Evolutionary conservation across 2,888 invertebrate species (phyloP), one percentile per base, ranked within the genome.

Genomic region (Holacanthella duospinosa): DNA sequence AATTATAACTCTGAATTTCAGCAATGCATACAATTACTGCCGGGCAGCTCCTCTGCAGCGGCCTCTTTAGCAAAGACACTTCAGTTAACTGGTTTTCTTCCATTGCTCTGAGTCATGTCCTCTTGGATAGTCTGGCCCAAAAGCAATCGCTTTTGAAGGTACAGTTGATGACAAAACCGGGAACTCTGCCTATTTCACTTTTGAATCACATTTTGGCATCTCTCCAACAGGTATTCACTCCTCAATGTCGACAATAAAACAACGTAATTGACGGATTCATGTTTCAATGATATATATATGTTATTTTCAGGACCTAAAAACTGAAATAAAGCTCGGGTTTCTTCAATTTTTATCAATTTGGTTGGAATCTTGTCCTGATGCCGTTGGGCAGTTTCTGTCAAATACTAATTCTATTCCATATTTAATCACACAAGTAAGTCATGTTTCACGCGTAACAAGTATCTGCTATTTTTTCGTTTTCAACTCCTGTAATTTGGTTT

Each of bases 51-150:
- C 80, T 97, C 16, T 96, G 95, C 76, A 89, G 91, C 1, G 96
- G 96, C 0, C 79, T 96, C 28, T 94, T 95, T 77, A 91, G 90
- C 59, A 80, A 83, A 0, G 95, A 96, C 76, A 81, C 88, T 0
- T 79, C 94, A 27, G 91, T 93, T 29, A 93, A 91, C 77, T 99
- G 99, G 99, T 93, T 95, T 79, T 89, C 94, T 0, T 84, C 93
- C 0, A 88, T 94, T 0, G 91, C 93, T 0, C 79, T 99, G 27
- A 87, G 91, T 76, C 93, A 99, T 75, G 86, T 89, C 0, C 80
- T 99, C 25, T 85, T 91, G 4, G 93, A 93, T 66, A 93, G 92
- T 76, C 82, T 84, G 0, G 82, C 81, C 0, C 88, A 89, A 75
- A 93, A 94, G 76, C 94, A 96, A 75, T 91, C 94, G 76, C 77